Evolutionary conservation across 2,113 vertebrate species (phyloP).

Genomic region (Cryptotis parvus): DNA sequence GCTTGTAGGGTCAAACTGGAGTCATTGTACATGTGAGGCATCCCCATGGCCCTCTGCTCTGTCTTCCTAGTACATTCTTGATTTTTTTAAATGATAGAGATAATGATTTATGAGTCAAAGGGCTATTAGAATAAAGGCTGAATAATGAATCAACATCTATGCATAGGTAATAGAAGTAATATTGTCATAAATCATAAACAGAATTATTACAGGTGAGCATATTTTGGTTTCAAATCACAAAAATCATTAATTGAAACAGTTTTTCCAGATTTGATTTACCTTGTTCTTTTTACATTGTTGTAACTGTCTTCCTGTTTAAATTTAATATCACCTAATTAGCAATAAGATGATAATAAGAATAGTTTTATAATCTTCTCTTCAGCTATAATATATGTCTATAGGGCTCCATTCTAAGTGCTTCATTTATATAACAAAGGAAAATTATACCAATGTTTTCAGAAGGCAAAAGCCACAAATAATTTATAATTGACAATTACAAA

Average conservation of each 20-base stretch:
- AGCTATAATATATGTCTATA: background rate
- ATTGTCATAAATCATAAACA: slow-evolving; percentile 4
- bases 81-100: background rate
- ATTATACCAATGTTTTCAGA: background rate
- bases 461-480: background rate
- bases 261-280: background rate
- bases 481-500: background rate
- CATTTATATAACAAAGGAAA: background rate
- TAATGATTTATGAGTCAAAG: background rate
- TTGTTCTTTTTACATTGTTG: background rate
- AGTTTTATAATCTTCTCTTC: background rate
- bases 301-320: slow-evolving; percentile 23
- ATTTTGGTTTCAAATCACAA: background rate
- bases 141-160: background rate
- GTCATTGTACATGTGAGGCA: too few species aligned
- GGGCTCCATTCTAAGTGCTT: background rate
- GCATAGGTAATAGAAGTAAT: background rate
- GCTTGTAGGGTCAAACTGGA: too few species aligned
- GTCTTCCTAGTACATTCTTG: too few species aligned
- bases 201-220: background rate
- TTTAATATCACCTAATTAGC: background rate
- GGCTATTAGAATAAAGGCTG: background rate
- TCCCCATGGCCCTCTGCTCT: too few species aligned
- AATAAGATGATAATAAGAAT: background rate
- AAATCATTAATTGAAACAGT: background rate